Conservation (phyloP, 2,113 vertebrate genomes). For the Lampris incognitus region DNA sequence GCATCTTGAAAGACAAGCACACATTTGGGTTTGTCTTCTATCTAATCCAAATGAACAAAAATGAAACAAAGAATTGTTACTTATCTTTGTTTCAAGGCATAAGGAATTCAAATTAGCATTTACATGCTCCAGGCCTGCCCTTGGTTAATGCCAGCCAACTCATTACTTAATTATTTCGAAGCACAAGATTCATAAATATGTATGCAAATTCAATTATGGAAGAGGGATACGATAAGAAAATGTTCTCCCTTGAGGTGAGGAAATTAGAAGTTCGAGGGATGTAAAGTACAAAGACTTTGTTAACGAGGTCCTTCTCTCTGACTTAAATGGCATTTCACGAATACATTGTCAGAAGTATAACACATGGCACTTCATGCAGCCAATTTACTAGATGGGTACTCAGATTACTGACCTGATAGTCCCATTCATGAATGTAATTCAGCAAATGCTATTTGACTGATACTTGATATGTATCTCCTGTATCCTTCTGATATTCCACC, state of each 20-base stretch:
- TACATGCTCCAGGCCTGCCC: constrained; percentile 51
- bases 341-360: constrained; percentile 45
- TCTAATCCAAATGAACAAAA: constrained; percentile 62
- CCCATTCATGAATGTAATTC: constrained; percentile 3
- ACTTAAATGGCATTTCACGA: constrained; percentile 50
- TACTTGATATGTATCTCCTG: not conserved
- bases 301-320: constrained; percentile 53
- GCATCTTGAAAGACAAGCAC: constrained; percentile 38
- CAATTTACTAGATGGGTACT: constrained; percentile 49
- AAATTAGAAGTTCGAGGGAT: constrained; percentile 56
- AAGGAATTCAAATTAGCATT: constrained; percentile 65
- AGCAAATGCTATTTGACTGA: constrained; percentile 6
- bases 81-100: constrained; percentile 62
- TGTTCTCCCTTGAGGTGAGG: constrained; percentile 63
- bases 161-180: constrained; percentile 77
- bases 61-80: constrained; percentile 48
- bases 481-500: constrained; percentile 31
- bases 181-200: constrained; percentile 72
- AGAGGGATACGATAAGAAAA: constrained; percentile 65
- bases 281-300: constrained; percentile 64
- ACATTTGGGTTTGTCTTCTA: constrained; percentile 55
- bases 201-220: constrained; percentile 78
- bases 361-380: constrained; percentile 16
- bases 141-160: constrained; percentile 71
- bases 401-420: constrained; percentile 18